Evolutionary conservation across 2,113 vertebrate species (phyloP).

Genomic region (Antechinus flavipes): DNA sequence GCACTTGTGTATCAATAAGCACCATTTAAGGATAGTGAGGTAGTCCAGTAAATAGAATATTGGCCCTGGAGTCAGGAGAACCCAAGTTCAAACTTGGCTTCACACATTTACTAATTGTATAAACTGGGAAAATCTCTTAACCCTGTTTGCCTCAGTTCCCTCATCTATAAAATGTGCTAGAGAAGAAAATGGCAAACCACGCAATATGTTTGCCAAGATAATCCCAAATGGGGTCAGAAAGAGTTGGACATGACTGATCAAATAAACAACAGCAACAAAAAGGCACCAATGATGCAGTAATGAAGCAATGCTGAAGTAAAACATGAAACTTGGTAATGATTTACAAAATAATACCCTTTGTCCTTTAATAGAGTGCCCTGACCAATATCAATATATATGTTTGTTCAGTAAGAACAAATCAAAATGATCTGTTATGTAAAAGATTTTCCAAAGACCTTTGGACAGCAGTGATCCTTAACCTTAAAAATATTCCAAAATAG

Average conservation of each 20-base stretch:
- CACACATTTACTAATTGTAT: neutral
- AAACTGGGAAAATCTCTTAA: neutral
- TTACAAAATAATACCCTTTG: neutral
- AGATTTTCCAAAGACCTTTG: constrained; percentile 41
- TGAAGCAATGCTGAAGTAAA: constrained; percentile 7
- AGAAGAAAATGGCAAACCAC: neutral
- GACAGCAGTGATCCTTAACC: constrained; percentile 41
- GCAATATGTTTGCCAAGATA: neutral
- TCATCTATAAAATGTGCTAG: neutral
- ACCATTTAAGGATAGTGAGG: neutral
- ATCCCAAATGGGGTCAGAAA: neutral
- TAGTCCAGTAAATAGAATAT: neutral
- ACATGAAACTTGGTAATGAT: neutral
- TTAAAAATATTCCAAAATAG: constrained; percentile 35
- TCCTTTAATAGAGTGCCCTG: neutral
- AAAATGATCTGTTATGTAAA: constrained; percentile 8
- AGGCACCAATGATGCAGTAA: neutral
- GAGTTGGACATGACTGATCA: neutral
- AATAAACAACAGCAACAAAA: constrained; percentile 4
- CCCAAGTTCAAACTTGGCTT: neutral
- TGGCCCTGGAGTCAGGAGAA: neutral
- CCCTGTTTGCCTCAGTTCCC: neutral
- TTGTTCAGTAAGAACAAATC: neutral
- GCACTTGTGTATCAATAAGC: neutral
- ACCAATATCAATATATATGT: neutral